Evolutionary conservation across 2,797 vertebrate genomes (phyloP).

Genomic region (Tarsius wallacei): DNA sequence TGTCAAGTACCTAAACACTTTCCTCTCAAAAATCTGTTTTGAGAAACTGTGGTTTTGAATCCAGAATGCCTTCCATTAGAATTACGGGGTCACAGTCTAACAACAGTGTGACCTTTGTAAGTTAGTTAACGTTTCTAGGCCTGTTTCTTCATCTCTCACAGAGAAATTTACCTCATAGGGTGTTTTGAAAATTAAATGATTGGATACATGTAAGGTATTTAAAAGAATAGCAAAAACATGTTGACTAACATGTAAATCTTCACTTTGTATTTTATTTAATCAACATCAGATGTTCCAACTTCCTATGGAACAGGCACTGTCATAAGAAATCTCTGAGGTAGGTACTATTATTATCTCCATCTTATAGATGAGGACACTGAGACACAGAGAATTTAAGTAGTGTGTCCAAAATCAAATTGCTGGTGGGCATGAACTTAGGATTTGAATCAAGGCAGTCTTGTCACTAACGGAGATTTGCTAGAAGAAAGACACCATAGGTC

Average conservation of each 20-base stretch:
- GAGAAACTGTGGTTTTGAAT: slow-evolving; percentile 22
- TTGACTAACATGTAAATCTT: not conserved
- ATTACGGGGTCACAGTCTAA: not conserved
- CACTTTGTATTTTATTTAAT: not conserved
- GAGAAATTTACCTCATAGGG: not conserved
- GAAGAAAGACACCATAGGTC: not conserved
- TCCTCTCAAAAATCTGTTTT: not conserved
- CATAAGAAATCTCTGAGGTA: not conserved
- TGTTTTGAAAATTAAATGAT: not conserved
- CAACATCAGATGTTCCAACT: not conserved
- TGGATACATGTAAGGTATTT: not conserved
- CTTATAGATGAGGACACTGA: not conserved
- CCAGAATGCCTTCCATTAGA: not conserved
- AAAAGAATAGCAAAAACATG: not conserved
- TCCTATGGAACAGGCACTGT: not conserved
- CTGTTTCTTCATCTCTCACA: not conserved
- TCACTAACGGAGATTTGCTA: not conserved
- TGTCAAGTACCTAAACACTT: not conserved
- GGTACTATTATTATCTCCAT: not conserved
- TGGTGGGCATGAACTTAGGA: not conserved
- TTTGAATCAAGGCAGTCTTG: not conserved
- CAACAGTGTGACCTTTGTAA: not conserved
- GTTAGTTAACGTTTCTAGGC: not conserved
- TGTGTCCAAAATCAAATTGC: not conserved
- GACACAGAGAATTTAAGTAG: not conserved